Base-by-base conservation (phyloP, 2,888 invertebrate genomes). In the Heliconius hortense region DNA sequence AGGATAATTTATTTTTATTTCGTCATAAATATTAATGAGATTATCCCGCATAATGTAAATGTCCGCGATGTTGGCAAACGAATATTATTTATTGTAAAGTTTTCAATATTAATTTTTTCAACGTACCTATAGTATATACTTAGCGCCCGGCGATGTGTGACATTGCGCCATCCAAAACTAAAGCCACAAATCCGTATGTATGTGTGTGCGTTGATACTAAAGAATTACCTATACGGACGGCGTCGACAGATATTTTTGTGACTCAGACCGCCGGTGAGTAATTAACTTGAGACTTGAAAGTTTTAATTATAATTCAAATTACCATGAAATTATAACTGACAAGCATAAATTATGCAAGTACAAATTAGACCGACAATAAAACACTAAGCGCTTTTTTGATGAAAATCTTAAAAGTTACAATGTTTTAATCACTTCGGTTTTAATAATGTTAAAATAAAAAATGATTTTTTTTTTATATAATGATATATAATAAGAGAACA, bases 1-100 rank as follows among this genome's bases (percentile, higher is more conserved):
- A 81, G 82, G 82, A 84, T 84, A 85, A 85, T 85, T 85, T 86
- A 85, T 85, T 85, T 85, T 87, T 86, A 86, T 86, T 84, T 82
- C 85, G 80, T 82, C 82, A 86, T 87, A 85, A 86, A 87, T 87
- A 87, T 87, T 86, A 85, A 87, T 86, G 84, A 85, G 85, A 84
- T 84, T 83, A 84, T 84, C 84, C 84, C 85, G 86, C 86, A 85
- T 85, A 86, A 86, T 85, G 84, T 84, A 83, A 85, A 85, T 85
- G 83, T 80, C 81, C 80, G 82, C 83, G 82, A 82, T 82, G 83
- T 83, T 82, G 82, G 83, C 82, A 81, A 82, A 84, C 80, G 81
- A 81, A 84, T 83, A 84, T 84, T 82, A 82, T 82, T 82, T 84
- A 82, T 83, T 82, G 82, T 82, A 80, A 84, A 82, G 80, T 84